A percentile compares a stretch with the other conserved stretches of the same genome.
Conservation (phyloP, 2,113 vertebrate genomes). For the Clinocottus analis region DNA sequence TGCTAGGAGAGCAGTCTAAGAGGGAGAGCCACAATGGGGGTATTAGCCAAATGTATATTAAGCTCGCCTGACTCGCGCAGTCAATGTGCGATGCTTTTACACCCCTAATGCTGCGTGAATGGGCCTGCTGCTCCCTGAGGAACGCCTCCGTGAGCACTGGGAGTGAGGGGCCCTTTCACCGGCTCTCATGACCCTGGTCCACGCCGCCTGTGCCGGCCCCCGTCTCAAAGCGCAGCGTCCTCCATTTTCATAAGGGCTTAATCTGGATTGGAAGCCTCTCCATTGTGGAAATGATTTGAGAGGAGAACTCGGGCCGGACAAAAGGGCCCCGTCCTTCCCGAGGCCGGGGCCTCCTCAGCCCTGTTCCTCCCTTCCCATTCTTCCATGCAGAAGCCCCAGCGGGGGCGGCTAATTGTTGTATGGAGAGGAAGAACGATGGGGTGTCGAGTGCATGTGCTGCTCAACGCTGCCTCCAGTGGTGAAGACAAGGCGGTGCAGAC, state of each 20-base stretch:
- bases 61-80: constrained; percentile 63
- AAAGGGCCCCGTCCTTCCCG: constrained; percentile 45
- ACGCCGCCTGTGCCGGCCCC: constrained; percentile 24
- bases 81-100: constrained; percentile 67
- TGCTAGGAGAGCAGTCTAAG: constrained; percentile 57
- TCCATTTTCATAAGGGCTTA: constrained; percentile 68
- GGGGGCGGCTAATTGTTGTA: constrained; percentile 59
- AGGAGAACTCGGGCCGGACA: constrained; percentile 52
- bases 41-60: constrained; percentile 70
- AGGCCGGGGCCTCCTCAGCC: constrained; percentile 26
- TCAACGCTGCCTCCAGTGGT: constrained; percentile 55
- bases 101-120: constrained; percentile 71
- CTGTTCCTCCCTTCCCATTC: constrained; percentile 35
- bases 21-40: constrained; percentile 69
- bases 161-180: constrained; percentile 57
- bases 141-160: constrained; percentile 58
- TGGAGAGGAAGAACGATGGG: constrained; percentile 42
- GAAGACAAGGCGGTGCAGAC: constrained; percentile 30
- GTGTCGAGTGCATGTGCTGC: constrained; percentile 34
- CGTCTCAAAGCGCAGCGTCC: constrained; percentile 45
- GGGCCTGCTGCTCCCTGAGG: constrained; percentile 55
- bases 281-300: constrained; percentile 64
- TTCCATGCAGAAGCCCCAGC: constrained; percentile 29
- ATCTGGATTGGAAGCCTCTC: constrained; percentile 70
- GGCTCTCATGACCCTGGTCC: constrained; percentile 57